Conservation (phyloP, 2,113 vertebrate species). For the Theropithecus gelada region DNA sequence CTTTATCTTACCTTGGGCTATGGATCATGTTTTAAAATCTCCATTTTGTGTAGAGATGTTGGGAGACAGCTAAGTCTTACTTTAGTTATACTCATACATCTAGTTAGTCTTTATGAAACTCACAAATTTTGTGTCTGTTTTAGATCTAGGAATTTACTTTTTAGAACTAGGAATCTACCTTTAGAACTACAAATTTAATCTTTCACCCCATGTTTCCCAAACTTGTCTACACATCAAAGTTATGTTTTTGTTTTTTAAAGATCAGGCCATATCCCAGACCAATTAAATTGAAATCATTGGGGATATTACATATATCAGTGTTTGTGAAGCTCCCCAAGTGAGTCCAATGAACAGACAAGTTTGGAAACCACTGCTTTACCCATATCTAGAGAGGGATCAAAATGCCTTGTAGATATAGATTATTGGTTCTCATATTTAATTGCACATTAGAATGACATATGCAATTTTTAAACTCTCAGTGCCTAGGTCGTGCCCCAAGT, state of each 20-base stretch:
- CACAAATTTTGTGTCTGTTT: background rate
- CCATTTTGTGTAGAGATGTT: background rate
- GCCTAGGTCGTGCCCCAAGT: background rate
- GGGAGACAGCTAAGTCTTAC: background rate
- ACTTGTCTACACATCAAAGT: background rate
- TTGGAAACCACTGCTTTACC: background rate
- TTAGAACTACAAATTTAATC: background rate
- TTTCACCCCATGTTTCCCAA: background rate
- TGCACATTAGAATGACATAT: background rate
- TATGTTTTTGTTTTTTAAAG: background rate
- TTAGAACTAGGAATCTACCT: background rate
- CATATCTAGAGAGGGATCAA: background rate
- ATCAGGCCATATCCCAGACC: fast-evolving
- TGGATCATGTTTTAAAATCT: background rate
- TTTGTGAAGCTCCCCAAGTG: background rate
- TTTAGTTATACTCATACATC: background rate
- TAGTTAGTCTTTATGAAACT: background rate
- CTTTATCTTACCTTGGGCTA: background rate
- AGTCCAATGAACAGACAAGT: background rate
- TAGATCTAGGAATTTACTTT: background rate
- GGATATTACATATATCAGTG: fast-evolving
- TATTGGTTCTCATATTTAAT: background rate
- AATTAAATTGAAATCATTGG: background rate
- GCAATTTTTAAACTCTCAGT: background rate
- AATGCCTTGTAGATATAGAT: background rate